Base-by-base conservation (phyloP, 1,140 invertebrate species). In the Lasioglossum albipes region DNA sequence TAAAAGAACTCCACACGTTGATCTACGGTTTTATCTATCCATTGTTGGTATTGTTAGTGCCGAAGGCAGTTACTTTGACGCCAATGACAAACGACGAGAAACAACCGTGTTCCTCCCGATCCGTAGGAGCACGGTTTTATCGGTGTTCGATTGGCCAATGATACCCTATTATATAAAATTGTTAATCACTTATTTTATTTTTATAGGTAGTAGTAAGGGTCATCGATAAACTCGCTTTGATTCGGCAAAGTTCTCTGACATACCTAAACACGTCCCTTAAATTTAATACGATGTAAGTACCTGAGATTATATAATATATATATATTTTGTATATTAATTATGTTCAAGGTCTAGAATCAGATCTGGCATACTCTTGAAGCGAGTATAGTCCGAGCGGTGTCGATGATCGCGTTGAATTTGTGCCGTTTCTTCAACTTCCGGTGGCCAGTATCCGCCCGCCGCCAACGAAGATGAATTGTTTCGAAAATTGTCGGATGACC, bases 291-390 rank as follows among this genome's bases (percentile, higher is more conserved):
- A 22, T 31, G 42, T 64, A 73, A 62, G 31, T 71, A 72, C 18
- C 70, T 13, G 79, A 72, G 31, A 75, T 72, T 61, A 75, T 16
- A 42, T 61, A 72, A 36, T 36, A 4, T 36, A 36, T 36, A 36
- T 36, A 5, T 36, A 36, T 36, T 4, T 4, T 36, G 36, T 20
- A 41, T 27, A 52, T 85, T 18, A 81, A 73, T 52, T 52, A 49
- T 75, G 45, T 68, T 87, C 82, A n/a, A 86, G 71, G 31, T 86
- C 74, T 42, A 67, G 83, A 31, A 90, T 66, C 31, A 89, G 75
- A 79, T 91, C 90, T 7, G 90, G 89, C 20, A 89, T 66, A 59
- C 85, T 88, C 59, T 83, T 75, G 79, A 85, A 85, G 59, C 67
- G 73, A n/a, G 45, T 42, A 22, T 69, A 82, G 27, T 82, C 70